Evolutionary conservation across 2,113 vertebrate species (phyloP), one percentile per base, ranked within the genome.

Genomic region (Proteles cristata): DNA sequence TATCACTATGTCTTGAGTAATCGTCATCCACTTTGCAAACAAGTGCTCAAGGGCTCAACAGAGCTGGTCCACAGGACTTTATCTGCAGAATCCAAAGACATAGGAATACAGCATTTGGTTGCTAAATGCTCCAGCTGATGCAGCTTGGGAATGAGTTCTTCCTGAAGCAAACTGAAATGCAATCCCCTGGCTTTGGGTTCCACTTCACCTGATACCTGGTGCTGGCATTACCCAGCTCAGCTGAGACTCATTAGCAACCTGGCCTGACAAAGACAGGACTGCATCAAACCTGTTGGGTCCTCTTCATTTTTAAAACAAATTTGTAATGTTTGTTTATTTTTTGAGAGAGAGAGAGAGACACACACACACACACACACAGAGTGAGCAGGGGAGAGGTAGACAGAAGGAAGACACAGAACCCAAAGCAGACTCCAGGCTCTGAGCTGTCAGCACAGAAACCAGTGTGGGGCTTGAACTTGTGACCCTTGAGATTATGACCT

Each of bases 1-100:
- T 89, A 97, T 94, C 97, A 96, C 63, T 6, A 14, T 39, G 63
- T 71, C 84, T 77, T 95, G 53, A 93, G 71, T 48, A 53, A 97
- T 86, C 94, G 80, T 68, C 73, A 71, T 45, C 25, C 25, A 50
- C 61, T 96, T 94, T 80, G 80, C 76, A 82, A 88, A 88, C 71
- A 87, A 94, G 68, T 58, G 48, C 89, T 80, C 19, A 92, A 85
- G 88, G 35, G 48, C 66, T 96, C 35, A 4, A 26, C 0, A 2
- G 58, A 93, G 43, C 45, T 81, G n/a, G 66, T 69, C 82, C 85
- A 65, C 11, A 21, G 45, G 50, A 35, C 43, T 84, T 19, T 58
- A 55, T 88, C 87, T 69, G 11, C n/a, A 50, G 80, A 69, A 50
- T 48, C 58, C 68, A 76, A 61, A 94, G 86, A 93, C 55, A 53